Base-by-base conservation (phyloP, 2,113 vertebrate genomes). In the Amphiprion percula region DNA sequence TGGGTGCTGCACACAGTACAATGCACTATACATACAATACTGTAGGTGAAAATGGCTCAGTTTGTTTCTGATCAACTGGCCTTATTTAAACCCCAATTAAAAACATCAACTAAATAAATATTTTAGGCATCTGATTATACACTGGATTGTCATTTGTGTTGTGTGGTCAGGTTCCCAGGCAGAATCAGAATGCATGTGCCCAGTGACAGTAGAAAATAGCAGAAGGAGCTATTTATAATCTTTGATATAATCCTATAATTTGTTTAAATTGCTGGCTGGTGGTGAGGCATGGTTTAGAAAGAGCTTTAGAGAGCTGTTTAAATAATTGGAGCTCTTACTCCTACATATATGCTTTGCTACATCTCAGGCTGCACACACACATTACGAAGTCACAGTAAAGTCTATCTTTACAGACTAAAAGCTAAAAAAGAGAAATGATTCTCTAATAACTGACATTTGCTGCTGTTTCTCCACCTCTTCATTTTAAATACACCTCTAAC, bases 291-390 rank as follows among this genome's bases (percentile, higher is more conserved):
- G 71, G 44, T 67, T 74, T 10, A 6, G 26, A 63, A 53, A 75
- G 39, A 49, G 69, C 67, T 84, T 66, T 63, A 58, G 66, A 77
- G 68, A 80, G 74, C 72, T 74, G 59, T 77, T 85, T 68, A 63
- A 87, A 69, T 83, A 83, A 90, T 72, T 86, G 80, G 50, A 81
- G 69, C 70, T 87, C 58, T 77, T 65, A 64, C 83, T 88, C 62
- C 59, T 62, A 66, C 72, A 71, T 44, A 54, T 59, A 37, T 33
- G n/a, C 33, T 68, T 56, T 60, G 54, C 49, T 65, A 23, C 49
- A 37, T 78, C 56, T 61, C 30, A 5, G 28, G 14, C 65, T 62
- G 68, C 53, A 41, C 12, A 33, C 47, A 67, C 37, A 49, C 37
- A 71, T 53, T 7, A 62, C 30, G 69, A 63, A 86, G 44, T 79